These are phyloP conservation scores for Cherax quadricarinatus DNA, from an alignment of 1,140 invertebrate species.

Conservation along the genomic window DNA sequence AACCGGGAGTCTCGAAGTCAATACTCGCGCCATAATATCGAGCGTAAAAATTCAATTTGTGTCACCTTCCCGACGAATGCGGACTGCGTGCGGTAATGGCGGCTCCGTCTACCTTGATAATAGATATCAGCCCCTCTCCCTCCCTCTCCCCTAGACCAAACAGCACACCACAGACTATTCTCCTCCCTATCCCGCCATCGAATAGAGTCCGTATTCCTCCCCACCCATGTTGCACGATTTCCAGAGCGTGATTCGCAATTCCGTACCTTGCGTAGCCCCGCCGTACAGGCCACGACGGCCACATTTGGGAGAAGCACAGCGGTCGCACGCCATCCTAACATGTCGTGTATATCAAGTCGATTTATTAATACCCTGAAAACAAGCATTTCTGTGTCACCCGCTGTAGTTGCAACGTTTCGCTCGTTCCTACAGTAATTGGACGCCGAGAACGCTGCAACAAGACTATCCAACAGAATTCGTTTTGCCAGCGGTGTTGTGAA, in stretches of 20 bases:
- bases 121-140: conserved; percentile 7
- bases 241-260: neutral
- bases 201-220: neutral
- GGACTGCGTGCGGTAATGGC: conserved; percentile 34
- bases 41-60: conserved; percentile 56
- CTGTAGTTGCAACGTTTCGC: neutral
- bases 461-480: too few relatives aligned
- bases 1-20: neutral
- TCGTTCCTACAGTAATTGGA: neutral
- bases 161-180: neutral
- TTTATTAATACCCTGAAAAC: conserved; percentile 48
- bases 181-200: neutral
- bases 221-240: neutral
- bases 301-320: neutral
- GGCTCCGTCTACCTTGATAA: conserved; percentile 1
- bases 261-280: neutral
- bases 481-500: too few relatives aligned
- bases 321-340: neutral
- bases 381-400: neutral
- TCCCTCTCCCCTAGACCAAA: neutral
- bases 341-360: conserved; percentile 21
- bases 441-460: neutral
- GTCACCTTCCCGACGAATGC: conserved; percentile 30
- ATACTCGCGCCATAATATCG: neutral
- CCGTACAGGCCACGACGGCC: neutral